Base-by-base conservation (phyloP, 2,797 vertebrate genomes). In the Enteromius fasciolatus region DNA sequence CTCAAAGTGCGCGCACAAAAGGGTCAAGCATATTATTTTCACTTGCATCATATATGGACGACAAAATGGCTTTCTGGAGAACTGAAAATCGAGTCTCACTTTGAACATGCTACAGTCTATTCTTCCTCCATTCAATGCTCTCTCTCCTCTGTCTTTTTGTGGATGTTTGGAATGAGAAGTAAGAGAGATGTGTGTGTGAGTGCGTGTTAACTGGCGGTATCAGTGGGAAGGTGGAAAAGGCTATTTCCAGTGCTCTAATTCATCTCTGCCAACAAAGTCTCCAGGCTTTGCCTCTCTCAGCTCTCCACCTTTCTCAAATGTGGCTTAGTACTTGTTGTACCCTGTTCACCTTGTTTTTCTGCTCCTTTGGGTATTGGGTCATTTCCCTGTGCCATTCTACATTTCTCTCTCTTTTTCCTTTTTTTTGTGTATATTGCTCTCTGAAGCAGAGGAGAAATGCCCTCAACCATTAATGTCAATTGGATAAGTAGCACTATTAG, bases 11-110 rank as follows among this genome's bases (percentile, higher is more conserved):
- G 84, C 91, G 92, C 92, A 95, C 87, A 94, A 95, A 95, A 90
- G 95, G 95, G 95, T 96, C 95, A 95, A 93, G 93, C 91, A 93
- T 94, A 95, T 95, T 95, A 95, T 95, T 96, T 94, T 93, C 90
- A 89, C 90, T 93, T 94, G 91, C 90, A 92, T 95, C 93, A 93
- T 90, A 91, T 72, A 88, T 20, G 87, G 89, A 81, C 90, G 93
- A 92, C 91, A 93, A 94, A 95, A 94, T 92, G 92, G 94, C 85
- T 90, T 94, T 91, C 91, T 90, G 89, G 92, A 94, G 92, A 93
- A 93, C 90, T 92, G 81, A 91, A 93, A 92, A 93, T 92, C 92
- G 83, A 90, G 87, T 91, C 91, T 94, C 91, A 93, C 92, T 94
- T 94, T 93, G 91, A 94, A 91, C 89, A 87, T 91, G 91, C 63